These are phyloP conservation scores for Synergus japonicus DNA, from an alignment of 2,888 invertebrate species.

Conservation along the genomic window DNA sequence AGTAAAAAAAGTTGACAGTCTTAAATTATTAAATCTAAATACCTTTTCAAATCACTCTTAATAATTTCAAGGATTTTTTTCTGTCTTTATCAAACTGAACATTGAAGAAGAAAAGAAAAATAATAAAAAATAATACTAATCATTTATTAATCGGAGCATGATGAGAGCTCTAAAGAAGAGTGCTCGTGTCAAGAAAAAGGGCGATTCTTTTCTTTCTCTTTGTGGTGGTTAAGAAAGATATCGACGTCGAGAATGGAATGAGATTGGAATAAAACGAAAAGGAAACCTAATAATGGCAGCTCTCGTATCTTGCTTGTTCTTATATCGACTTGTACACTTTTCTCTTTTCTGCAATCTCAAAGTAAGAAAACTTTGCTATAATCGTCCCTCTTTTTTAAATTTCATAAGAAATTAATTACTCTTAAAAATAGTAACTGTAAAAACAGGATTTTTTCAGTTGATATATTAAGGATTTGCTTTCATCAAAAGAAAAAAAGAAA, in stretches of 20 bases:
- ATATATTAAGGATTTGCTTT: no score
- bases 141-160: background rate
- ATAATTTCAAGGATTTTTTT: background rate
- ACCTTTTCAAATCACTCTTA: no score
- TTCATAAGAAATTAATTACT: background rate
- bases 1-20: no score
- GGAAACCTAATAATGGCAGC: background rate
- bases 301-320: background rate
- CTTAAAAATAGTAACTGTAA: background rate
- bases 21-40: no score
- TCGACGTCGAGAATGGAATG: background rate
- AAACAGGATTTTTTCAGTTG: background rate
- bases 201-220: background rate
- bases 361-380: background rate
- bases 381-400: background rate
- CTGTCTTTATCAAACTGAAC: background rate
- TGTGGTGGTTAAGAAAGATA: background rate
- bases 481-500: no score
- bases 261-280: constrained; percentile 1
- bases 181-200: background rate
- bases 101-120: background rate
- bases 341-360: background rate
- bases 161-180: background rate
- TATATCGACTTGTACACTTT: background rate
- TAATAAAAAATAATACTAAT: background rate